phyloP scores from a whole-genome alignment of 2,113 vertebrate species.

The Acanthisitta chloris region DNA sequence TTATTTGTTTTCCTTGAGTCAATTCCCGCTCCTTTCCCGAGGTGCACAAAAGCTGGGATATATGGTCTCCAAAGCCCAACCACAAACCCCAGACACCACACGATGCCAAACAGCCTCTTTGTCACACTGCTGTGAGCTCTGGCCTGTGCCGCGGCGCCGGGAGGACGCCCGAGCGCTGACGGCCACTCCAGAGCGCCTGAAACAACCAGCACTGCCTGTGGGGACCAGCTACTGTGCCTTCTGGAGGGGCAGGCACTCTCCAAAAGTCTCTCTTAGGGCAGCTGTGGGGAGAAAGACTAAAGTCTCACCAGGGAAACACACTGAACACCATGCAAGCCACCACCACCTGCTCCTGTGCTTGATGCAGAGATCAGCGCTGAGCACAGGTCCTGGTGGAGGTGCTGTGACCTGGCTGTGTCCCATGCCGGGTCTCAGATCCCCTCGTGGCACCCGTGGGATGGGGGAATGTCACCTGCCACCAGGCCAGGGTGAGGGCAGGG shows the following conservation, averaged over 20 bases:
- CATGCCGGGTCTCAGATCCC: accelerated
- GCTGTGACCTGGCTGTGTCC: not conserved
- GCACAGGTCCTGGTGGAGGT: not conserved
- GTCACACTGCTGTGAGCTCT: not conserved
- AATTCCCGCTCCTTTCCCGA: not conserved
- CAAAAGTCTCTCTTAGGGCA: not conserved
- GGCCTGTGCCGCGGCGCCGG: accelerated
- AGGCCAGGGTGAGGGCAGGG: not conserved
- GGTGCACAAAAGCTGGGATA: not conserved
- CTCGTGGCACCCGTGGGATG: not conserved
- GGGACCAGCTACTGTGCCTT: not conserved
- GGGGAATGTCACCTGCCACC: slow-evolving; percentile 74
- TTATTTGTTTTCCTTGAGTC: slow-evolving; percentile 9
- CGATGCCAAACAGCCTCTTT: not conserved
- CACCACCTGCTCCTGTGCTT: not conserved
- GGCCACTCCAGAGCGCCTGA: accelerated
- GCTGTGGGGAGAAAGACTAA: not conserved
- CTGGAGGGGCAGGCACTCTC: not conserved
- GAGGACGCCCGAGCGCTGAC: accelerated
- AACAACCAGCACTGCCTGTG: accelerated
- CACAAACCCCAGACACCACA: not conserved
- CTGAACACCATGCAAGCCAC: not conserved
- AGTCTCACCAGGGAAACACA: not conserved
- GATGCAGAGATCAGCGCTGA: no score
- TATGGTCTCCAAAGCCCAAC: not conserved